A percentile compares a stretch with the other conserved stretches of the same genome.
Evolutionary conservation across 1,140 invertebrate species (phyloP).

Genomic region (Heliothis subflexa): DNA sequence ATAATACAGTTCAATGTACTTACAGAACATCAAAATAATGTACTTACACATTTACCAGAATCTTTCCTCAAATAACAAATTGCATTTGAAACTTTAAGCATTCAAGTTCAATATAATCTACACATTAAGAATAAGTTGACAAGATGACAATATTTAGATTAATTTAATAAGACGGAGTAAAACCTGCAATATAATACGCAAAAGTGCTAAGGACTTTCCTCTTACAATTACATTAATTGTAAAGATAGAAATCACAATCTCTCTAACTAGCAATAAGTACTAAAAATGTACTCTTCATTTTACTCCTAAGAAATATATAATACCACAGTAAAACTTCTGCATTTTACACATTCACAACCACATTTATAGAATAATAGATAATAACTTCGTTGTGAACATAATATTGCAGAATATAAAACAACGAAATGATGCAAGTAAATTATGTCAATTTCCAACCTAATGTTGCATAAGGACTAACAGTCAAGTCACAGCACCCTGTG

Average conservation of each 20-base stretch:
- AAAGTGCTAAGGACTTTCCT: conserved; percentile 52
- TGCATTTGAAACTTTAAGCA: conserved; percentile 9
- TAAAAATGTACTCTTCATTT: conserved; percentile 60
- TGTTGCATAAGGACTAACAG: conserved; percentile 38
- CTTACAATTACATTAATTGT: conserved; percentile 50
- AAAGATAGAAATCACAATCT: conserved; percentile 57
- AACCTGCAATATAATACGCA: conserved; percentile 59
- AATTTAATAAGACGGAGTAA: conserved; percentile 56
- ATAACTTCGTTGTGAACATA: conserved; percentile 65
- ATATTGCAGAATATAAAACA: conserved; percentile 40
- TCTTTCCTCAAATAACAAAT: conserved; percentile 11
- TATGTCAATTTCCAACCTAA: conserved; percentile 36
- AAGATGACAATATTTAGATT: conserved; percentile 29
- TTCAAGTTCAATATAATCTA: conserved; percentile 39
- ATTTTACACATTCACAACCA: conserved; percentile 62
- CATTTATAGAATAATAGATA: conserved; percentile 55
- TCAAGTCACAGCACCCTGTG: conserved; percentile 63
- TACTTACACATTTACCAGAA: conserved; percentile 22
- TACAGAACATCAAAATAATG: conserved; percentile 23
- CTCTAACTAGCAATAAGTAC: conserved; percentile 63
- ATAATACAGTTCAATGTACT: neutral
- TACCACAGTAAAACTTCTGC: conserved; percentile 47
- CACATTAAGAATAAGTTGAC: conserved; percentile 30
- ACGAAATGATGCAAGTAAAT: conserved; percentile 3
- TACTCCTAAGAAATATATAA: conserved; percentile 51